Evolutionary conservation across 2,888 invertebrate species (phyloP).

Genomic region (Subacronicta megacephala): DNA sequence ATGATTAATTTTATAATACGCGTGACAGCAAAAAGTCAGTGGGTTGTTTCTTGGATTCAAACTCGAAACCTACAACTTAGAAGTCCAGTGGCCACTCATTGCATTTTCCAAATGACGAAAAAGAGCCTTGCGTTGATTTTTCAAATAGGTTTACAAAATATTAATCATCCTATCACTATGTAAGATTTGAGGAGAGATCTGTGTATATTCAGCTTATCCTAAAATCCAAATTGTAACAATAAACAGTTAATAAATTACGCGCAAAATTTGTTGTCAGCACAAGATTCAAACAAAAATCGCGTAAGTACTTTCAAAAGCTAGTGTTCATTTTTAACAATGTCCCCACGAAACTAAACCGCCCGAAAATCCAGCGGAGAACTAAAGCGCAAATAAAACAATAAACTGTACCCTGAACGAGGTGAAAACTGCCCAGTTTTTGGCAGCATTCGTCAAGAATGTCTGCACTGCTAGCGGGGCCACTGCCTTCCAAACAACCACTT

Average conservation of each 20-base stretch:
- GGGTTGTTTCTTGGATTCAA: too few species aligned
- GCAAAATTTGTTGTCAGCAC: constrained; percentile 7
- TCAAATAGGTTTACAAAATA: too few species aligned
- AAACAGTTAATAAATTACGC: not conserved
- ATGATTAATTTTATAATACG: too few species aligned
- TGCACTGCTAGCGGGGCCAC: constrained; percentile 71
- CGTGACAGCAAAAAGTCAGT: too few species aligned
- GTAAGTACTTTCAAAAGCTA: constrained; percentile 45
- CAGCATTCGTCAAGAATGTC: constrained; percentile 87
- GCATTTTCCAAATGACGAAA: too few species aligned
- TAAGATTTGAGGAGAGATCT: too few species aligned
- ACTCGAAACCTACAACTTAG: too few species aligned
- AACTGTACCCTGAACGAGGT: constrained; percentile 79
- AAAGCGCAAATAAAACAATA: constrained; percentile 80
- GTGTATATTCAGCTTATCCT: too few species aligned
- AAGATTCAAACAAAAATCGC: constrained; percentile 26
- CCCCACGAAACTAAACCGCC: constrained; percentile 47
- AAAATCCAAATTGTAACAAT: not conserved
- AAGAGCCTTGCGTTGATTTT: too few species aligned
- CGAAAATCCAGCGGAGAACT: constrained; percentile 53
- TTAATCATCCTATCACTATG: too few species aligned
- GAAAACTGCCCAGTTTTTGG: constrained; percentile 87
- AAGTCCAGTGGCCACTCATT: too few species aligned
- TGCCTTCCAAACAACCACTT: constrained; percentile 54
- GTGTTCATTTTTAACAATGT: constrained; percentile 46